phyloP scores from a whole-genome alignment of 2,888 invertebrate genomes.

The Harmothoe impar region DNA sequence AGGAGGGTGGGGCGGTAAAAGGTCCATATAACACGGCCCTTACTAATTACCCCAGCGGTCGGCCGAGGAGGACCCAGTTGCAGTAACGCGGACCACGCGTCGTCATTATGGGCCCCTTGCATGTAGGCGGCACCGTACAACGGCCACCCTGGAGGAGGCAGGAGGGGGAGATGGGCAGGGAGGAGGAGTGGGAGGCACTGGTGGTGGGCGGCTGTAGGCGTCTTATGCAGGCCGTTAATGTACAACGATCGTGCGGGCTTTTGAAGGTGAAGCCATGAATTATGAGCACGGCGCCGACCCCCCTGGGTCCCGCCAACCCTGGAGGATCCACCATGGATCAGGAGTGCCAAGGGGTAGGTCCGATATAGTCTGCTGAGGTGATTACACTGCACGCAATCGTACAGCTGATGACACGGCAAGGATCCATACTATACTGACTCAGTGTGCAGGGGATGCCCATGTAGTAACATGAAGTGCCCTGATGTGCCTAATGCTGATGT shows the following conservation, averaged over 20 bases:
- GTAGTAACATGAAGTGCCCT: no score
- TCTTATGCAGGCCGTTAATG: constrained; percentile 17
- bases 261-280: constrained; percentile 9
- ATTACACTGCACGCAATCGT: neutral
- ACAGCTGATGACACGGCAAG: neutral
- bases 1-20: constrained; percentile 6
- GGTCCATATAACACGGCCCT: constrained; percentile 14
- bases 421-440: no score
- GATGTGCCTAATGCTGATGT: no score
- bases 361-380: neutral
- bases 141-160: neutral
- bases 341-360: neutral
- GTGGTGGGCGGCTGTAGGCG: neutral
- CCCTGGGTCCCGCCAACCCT: neutral
- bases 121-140: neutral
- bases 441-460: no score
- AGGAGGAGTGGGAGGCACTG: neutral
- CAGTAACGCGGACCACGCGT: constrained; percentile 20
- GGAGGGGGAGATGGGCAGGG: neutral
- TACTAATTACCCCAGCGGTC: neutral
- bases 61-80: neutral
- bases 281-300: neutral
- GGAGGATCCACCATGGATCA: constrained; percentile 8
- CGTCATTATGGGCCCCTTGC: constrained; percentile 9
- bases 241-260: constrained; percentile 22